Evolutionary conservation across 2,888 invertebrate genomes (phyloP).

Genomic region (Xylota sylvarum): DNA sequence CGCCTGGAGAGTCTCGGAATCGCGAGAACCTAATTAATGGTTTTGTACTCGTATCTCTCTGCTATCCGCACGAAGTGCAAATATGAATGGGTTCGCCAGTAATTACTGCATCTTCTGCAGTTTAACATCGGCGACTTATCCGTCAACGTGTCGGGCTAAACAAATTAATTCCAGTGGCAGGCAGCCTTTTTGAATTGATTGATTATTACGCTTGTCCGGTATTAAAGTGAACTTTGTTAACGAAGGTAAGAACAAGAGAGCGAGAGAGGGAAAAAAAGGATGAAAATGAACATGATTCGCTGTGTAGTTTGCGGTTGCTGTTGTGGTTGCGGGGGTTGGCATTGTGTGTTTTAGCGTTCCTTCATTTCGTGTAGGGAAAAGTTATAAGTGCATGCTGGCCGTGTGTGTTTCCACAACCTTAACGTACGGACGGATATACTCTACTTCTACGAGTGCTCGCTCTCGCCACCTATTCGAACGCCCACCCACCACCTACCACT

Average conservation of each 20-base stretch:
- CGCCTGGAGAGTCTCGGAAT: slow-evolving; percentile 30
- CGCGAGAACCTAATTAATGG: slow-evolving; percentile 61
- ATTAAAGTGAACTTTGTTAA: slow-evolving; percentile 53
- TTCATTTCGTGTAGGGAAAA: slow-evolving; percentile 72
- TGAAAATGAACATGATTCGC: slow-evolving; percentile 76
- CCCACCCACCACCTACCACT: slow-evolving; percentile 19
- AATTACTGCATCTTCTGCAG: slow-evolving; percentile 67
- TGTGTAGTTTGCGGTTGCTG: slow-evolving; percentile 74
- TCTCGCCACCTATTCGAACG: slow-evolving; percentile 45
- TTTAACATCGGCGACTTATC: slow-evolving; percentile 55
- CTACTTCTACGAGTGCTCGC: slow-evolving; percentile 49
- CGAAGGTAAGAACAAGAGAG: slow-evolving; percentile 31
- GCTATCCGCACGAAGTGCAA: slow-evolving; percentile 34
- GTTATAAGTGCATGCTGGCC: slow-evolving; percentile 67
- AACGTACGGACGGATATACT: slow-evolving; percentile 62
- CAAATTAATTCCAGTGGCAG: slow-evolving; percentile 30
- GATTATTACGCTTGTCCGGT: slow-evolving; percentile 34
- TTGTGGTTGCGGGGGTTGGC: slow-evolving; percentile 76
- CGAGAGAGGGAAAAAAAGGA: slow-evolving; percentile 45
- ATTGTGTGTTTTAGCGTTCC: slow-evolving; percentile 74
- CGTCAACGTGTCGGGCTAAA: slow-evolving; percentile 28
- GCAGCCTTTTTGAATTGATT: slow-evolving; percentile 38
- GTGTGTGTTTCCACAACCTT: slow-evolving; percentile 65
- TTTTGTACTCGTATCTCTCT: slow-evolving; percentile 36
- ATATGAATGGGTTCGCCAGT: slow-evolving; percentile 67